A percentile compares a stretch with the other conserved stretches of the same genome.
Evolutionary conservation across 2,797 vertebrate species (phyloP).

Genomic region (Australoheros facetus): DNA sequence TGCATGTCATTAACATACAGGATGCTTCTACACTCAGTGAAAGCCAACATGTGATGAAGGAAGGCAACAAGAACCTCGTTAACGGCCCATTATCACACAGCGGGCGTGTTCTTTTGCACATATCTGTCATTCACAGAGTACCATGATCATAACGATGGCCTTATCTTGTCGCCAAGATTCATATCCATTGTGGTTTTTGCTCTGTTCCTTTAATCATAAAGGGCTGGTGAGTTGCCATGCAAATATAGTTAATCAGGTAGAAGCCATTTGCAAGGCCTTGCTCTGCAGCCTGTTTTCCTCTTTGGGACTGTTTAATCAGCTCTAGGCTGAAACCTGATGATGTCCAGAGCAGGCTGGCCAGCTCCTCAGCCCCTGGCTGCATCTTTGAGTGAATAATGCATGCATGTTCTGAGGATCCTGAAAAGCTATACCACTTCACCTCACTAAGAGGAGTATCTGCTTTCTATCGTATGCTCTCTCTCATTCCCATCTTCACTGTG

Average conservation of each 20-base stretch:
- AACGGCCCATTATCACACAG: background rate
- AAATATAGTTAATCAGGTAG: background rate
- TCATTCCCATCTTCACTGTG: constrained; percentile 31
- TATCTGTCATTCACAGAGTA: background rate
- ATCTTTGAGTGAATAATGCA: constrained; percentile 78
- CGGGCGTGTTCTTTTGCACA: background rate
- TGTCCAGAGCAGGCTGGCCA: constrained; percentile 27
- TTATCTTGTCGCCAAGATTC: background rate
- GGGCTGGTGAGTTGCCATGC: background rate
- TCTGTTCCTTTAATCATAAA: background rate
- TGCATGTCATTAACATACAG: constrained; percentile 69
- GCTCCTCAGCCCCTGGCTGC: constrained; percentile 50
- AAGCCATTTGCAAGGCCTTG: background rate
- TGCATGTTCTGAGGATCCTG: constrained; percentile 55
- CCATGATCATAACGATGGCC: background rate
- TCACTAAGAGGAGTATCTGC: constrained; percentile 41
- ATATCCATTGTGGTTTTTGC: background rate
- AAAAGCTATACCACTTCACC: constrained; percentile 43
- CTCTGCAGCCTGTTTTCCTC: background rate
- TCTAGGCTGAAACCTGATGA: constrained; percentile 54
- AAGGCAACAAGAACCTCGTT: constrained; percentile 20
- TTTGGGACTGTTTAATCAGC: constrained; percentile 32
- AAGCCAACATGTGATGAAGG: constrained; percentile 44
- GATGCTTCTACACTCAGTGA: constrained; percentile 27
- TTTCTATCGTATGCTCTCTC: background rate